Percentiles rank a stretch among this genome's conserved stretches.
phyloP scores from a whole-genome alignment of 2,888 invertebrate genomes.

The Teleogryllus oceanicus region DNA sequence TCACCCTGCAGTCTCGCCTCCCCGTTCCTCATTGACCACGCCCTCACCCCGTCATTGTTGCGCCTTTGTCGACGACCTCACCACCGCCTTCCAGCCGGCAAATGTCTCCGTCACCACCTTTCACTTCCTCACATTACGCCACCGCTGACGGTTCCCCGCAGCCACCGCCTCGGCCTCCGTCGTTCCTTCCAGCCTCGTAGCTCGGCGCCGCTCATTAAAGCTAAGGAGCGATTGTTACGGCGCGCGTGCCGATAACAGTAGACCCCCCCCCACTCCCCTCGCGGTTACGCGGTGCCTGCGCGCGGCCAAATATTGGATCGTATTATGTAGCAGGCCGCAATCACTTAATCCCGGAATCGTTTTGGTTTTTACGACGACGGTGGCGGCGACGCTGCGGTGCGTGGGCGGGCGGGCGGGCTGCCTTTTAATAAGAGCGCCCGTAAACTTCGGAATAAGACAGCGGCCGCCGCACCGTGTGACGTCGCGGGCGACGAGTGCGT shows the following conservation, averaged over 20 bases:
- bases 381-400: too few species aligned
- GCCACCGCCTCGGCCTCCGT: background rate
- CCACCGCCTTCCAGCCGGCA: too few species aligned
- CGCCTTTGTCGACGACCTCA: too few species aligned
- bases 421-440: background rate
- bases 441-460: background rate
- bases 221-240: background rate
- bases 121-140: background rate
- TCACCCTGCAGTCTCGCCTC: too few species aligned
- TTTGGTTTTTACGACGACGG: background rate
- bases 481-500: too few species aligned
- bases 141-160: background rate
- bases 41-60: too few species aligned
- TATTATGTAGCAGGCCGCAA: background rate
- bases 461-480: too few species aligned
- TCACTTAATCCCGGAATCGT: background rate
- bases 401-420: background rate
- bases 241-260: background rate
- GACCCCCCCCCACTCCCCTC: background rate
- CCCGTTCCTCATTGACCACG: too few species aligned
- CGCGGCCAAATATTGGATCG: conserved; percentile 1
- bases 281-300: background rate
- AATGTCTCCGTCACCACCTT: too few species aligned
- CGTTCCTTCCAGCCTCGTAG: background rate
- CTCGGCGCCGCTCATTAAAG: background rate